Evolutionary conservation across 2,113 vertebrate species (phyloP), one percentile per base, ranked within the genome.

Genomic region (Mormyrus lacerda): DNA sequence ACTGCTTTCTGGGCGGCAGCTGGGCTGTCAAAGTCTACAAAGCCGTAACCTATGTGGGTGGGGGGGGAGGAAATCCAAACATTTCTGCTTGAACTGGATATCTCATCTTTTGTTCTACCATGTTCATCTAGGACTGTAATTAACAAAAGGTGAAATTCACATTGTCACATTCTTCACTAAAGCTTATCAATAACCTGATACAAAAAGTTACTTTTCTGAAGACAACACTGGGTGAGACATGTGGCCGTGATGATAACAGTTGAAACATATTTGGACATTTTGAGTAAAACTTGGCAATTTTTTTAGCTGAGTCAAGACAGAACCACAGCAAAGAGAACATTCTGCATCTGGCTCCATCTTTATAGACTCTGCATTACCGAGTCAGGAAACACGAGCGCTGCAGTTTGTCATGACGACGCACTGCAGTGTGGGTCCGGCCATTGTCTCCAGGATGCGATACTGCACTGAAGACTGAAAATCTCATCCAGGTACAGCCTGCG

Each of bases 21-120:
- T 0, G 98, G 98, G 94, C 97, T 99, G 95, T 99, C 98, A 89
- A 99, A 99, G 94, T 99, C 98, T 92, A 99, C 98, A 95, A 99
- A 99, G 91, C 98, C 98, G 1, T 99, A 99, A 94, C 98, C 98
- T 99, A 94, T 2, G 35, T 1, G 17, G 61, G n/a, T 27, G 8
- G 91, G 95, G 79, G 39, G 0, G 92, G 93, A 90, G 0, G 47
- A 53, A 85, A 87, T 79, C 87, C 35, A 85, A 48, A 51, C 45
- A 69, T 48, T 48, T 24, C 55, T 73, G 55, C 27, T 11, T 76
- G 21, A 44, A 79, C 58, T n/a, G 27, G 31, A 42, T 42, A 4
- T 17, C 58, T 76, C 45, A 76, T 79, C 61, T 50, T 50, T 50
- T 13, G 79, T 61, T 47, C 21, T 13, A 15, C 84, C 84, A 86